phyloP scores from a whole-genome alignment of 92 coral and sea anemone species.

The Porites divaricata region DNA sequence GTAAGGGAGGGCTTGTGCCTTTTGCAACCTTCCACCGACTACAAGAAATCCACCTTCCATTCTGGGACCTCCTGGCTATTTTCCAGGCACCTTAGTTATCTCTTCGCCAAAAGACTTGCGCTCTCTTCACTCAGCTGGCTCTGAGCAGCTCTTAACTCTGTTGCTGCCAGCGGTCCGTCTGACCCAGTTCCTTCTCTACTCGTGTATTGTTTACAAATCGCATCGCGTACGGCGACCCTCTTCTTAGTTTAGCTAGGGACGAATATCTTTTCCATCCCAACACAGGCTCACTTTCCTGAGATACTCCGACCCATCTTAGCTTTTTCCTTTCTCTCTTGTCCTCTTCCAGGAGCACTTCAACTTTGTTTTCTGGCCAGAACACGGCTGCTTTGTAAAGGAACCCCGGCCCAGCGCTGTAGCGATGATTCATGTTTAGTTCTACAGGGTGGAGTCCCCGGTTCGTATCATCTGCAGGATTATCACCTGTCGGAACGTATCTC shows the following conservation, averaged over 20 bases:
- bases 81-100: no score
- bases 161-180: not conserved
- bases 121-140: not conserved
- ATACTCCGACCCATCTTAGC: constrained; percentile 5
- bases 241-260: constrained; percentile 3
- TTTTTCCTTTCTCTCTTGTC: not conserved
- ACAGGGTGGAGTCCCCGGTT: not conserved
- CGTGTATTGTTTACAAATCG: not conserved
- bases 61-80: not conserved
- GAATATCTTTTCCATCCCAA: not conserved
- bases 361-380: constrained; percentile 14
- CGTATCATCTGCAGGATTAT: constrained; percentile 41
- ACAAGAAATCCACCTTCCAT: constrained; percentile 25
- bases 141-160: not conserved
- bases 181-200: not conserved
- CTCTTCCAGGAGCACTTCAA: not conserved
- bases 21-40: constrained; percentile 29
- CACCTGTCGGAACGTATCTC: constrained; percentile 14
- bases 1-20: constrained; percentile 14
- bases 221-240: constrained; percentile 2
- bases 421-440: not conserved
- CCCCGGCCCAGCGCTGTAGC: constrained; percentile 6
- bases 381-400: constrained; percentile 1
- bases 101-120: no score
- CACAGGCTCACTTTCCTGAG: not conserved